These are phyloP conservation scores for Caerostris extrusa DNA, from an alignment of 1,140 invertebrate genomes.

Conservation along the genomic window DNA sequence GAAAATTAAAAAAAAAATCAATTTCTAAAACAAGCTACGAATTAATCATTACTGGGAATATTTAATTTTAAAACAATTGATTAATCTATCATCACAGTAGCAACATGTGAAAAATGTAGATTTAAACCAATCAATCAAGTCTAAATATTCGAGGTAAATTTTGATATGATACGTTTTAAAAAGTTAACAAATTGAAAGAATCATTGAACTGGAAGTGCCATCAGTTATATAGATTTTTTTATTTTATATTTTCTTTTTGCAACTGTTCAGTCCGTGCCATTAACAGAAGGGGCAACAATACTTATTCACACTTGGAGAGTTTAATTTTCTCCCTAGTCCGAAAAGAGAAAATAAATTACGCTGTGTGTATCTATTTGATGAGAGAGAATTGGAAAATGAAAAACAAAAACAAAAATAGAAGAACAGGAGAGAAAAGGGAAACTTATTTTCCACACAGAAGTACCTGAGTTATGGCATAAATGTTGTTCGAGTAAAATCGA, in stretches of 20 bases:
- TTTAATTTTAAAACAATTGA: too few relatives aligned
- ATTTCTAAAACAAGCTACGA: too few relatives aligned
- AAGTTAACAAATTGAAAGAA: too few relatives aligned
- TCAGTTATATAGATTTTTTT: background rate
- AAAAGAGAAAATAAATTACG: conserved; percentile 2
- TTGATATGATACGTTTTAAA: too few relatives aligned
- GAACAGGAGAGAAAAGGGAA: background rate
- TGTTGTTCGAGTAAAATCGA: conserved; percentile 29
- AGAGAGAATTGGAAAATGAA: background rate
- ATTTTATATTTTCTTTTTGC: background rate
- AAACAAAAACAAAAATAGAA: background rate
- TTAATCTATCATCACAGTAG: too few relatives aligned
- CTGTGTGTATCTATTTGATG: conserved; percentile 26
- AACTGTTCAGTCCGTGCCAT: background rate
- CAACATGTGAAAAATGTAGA: too few relatives aligned
- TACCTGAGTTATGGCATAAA: background rate
- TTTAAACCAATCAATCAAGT: too few relatives aligned
- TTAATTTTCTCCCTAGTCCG: background rate
- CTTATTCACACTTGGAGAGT: conserved; percentile 7
- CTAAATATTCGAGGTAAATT: too few relatives aligned
- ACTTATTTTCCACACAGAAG: background rate
- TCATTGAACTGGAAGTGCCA: background rate
- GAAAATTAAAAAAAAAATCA: too few relatives aligned
- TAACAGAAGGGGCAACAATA: background rate
- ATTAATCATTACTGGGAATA: too few relatives aligned